Conservation (phyloP, 2,888 invertebrate genomes). For the Tuberolachnus salignus region DNA sequence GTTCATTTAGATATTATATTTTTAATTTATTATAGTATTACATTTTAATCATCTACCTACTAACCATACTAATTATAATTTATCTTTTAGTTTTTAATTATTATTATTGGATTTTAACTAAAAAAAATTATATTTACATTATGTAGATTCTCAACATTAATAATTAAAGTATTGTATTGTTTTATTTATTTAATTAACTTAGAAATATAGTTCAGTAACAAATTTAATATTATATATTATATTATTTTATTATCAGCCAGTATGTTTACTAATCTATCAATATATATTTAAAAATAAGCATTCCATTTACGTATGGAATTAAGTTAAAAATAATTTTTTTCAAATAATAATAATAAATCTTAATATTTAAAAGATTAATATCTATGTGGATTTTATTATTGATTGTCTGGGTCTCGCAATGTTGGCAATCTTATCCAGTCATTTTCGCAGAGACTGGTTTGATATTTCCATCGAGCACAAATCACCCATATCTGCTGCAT, state of each 20-base stretch:
- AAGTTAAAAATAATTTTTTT: neutral
- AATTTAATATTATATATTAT: conserved; percentile 1
- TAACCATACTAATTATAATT: conserved; percentile 7
- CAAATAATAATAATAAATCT: neutral
- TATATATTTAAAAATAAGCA: neutral
- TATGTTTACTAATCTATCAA: neutral
- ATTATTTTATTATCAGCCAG: neutral
- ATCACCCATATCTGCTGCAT: too few relatives aligned
- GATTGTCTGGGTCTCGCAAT: too few relatives aligned
- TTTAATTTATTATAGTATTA: conserved; percentile 24
- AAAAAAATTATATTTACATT: conserved; percentile 16
- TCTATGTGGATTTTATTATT: neutral
- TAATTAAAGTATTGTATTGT: neutral
- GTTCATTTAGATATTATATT: neutral
- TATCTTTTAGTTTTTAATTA: conserved; percentile 29
- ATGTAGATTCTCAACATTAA: neutral
- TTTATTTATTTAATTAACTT: conserved; percentile 1
- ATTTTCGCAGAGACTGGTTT: too few relatives aligned
- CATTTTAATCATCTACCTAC: conserved; percentile 23
- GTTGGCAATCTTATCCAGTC: too few relatives aligned
- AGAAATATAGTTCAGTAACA: conserved; percentile 7
- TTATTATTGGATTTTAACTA: conserved; percentile 41
- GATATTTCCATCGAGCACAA: too few relatives aligned
- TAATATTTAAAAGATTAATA: neutral
- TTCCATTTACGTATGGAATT: neutral